A percentile compares a stretch with the other conserved stretches of the same genome.
These are phyloP conservation scores for Nemotelus pantherinus DNA, from an alignment of 2,888 invertebrate species.

Conservation along the genomic window DNA sequence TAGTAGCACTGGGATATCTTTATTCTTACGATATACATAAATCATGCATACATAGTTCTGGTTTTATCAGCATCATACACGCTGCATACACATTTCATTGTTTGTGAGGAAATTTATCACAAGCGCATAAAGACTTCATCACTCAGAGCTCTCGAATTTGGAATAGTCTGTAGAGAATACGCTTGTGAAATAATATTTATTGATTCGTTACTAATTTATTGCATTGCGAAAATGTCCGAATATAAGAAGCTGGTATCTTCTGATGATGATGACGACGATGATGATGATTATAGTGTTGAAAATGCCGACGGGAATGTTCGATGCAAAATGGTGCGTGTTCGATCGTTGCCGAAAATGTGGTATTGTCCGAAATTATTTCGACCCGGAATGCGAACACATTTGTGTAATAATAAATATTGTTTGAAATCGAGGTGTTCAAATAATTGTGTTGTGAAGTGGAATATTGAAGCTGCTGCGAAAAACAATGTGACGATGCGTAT, in stretches of 20 bases:
- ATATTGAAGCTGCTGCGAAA: background rate
- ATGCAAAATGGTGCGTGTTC: background rate
- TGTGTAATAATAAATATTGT: constrained; percentile 21
- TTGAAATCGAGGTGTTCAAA: constrained; percentile 15
- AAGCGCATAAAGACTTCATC: too few relatives aligned
- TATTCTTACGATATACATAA: too few relatives aligned
- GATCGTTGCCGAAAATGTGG: constrained; percentile 4
- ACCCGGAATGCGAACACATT: constrained; percentile 10
- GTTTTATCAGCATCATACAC: too few relatives aligned
- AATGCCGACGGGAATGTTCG: background rate
- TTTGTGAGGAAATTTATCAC: too few relatives aligned
- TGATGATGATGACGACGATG: constrained; percentile 24
- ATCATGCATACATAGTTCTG: too few relatives aligned
- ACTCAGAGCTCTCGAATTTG: too few relatives aligned
- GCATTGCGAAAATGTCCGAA: background rate
- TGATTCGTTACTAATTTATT: too few relatives aligned
- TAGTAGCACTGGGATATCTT: too few relatives aligned
- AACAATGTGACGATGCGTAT: too few relatives aligned
- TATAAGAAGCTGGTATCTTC: constrained; percentile 20
- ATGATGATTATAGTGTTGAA: background rate
- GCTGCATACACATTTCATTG: too few relatives aligned
- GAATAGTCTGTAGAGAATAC: too few relatives aligned
- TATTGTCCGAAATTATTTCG: background rate
- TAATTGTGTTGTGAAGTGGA: constrained; percentile 14
- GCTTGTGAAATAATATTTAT: too few relatives aligned